Conservation (phyloP, 2,888 invertebrate species). For the Miltochrista miniata region DNA sequence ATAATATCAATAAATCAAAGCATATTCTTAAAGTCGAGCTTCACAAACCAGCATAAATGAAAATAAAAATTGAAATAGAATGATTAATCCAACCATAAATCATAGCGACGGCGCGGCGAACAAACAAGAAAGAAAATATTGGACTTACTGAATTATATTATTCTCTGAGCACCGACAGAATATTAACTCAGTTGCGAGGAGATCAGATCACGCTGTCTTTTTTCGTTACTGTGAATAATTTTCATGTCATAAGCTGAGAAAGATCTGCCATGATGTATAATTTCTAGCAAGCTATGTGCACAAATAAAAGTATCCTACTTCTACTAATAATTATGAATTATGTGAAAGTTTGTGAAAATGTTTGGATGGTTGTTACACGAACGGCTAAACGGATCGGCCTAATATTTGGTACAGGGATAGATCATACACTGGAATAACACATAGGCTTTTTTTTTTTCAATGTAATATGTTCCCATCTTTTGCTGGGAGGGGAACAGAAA, state of each 20-base stretch:
- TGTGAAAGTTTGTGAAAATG: too few species aligned
- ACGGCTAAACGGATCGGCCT: too few species aligned
- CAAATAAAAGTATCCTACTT: too few species aligned
- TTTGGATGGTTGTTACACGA: too few species aligned
- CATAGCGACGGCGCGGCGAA: constrained; percentile 16
- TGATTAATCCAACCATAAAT: constrained; percentile 19
- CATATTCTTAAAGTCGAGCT: neutral
- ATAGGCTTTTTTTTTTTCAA: too few species aligned
- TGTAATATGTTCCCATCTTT: too few species aligned
- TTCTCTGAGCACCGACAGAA: constrained; percentile 24
- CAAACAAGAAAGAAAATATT: constrained; percentile 32
- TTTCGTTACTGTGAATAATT: neutral
- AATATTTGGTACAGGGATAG: too few species aligned
- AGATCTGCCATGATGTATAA: too few species aligned
- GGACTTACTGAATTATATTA: constrained; percentile 34
- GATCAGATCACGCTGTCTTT: constrained; percentile 2
- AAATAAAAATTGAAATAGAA: constrained; percentile 5
- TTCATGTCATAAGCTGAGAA: neutral
- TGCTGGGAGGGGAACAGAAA: too few species aligned
- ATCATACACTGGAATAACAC: too few species aligned
- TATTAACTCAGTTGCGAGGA: constrained; percentile 21
- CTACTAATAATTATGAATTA: too few species aligned
- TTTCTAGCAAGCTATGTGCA: too few species aligned
- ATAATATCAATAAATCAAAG: neutral
- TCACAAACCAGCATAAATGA: neutral